Base-by-base conservation (phyloP, 2,113 vertebrate genomes). In the Eira barbara region DNA sequence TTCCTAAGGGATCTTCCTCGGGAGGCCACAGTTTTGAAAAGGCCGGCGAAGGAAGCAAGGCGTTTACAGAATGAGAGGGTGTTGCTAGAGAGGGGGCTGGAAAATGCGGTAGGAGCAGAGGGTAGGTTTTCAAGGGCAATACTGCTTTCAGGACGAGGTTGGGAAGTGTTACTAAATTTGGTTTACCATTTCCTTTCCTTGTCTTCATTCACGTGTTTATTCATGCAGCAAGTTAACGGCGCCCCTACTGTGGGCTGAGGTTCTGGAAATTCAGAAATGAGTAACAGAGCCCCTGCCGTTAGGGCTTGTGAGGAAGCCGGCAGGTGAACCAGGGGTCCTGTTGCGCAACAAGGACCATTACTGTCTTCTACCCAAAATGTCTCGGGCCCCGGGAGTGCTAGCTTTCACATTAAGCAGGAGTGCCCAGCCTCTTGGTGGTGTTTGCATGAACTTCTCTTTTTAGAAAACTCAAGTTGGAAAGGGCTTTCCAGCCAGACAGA, bases 301-400 rank as follows among this genome's bases (percentile, higher is more conserved):
- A 29, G 76, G 23, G 20, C 31, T 59, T 15, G 7, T 31, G 59
- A 74, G 47, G 69, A 84, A 39, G 71, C 52, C 23, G 49, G 55
- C 29, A 25, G 10, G 39, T 39, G 45, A 42, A 39, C 11, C 88
- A 6, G 12, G 2, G 1, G 25, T 29, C 31, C 7, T 2, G 4
- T 15, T 49, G 14, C 6, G 0, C 5, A 13, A 11, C 3, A 6
- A 52, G 65, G 21, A 49, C n/a, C 13, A 0, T 31, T 6, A 0
- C 14, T 31, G 13, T 67, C 31, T 59, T 27, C 3, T 3, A 1
- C 39, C 42, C 57, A 7, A 23, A 59, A 34, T 61, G 29, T 47
- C 86, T 55, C 1, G 3, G 85, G 49, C 29, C 34, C 69, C 81
- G 71, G 39, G 14, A 74, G 18, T 89, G 45, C 79, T 87, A 39